Percentiles rank a stretch among this genome's conserved stretches.
Conservation (phyloP, 2,797 vertebrate species). For the Euthynnus affinis region DNA sequence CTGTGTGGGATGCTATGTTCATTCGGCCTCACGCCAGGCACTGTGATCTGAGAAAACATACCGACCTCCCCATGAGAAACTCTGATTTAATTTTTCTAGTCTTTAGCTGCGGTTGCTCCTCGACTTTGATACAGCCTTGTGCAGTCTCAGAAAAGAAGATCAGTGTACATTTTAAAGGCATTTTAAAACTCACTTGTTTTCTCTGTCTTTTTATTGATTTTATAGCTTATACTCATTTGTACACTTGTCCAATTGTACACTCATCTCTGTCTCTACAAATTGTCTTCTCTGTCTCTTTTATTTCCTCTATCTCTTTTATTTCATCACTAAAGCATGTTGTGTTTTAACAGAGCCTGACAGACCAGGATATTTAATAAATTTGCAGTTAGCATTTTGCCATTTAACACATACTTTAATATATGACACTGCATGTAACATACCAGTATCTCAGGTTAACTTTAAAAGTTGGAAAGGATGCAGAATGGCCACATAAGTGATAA, state of each 20-base stretch:
- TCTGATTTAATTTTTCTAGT: not conserved
- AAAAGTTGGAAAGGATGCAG: slow-evolving; percentile 22
- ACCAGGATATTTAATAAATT: slow-evolving; percentile 16
- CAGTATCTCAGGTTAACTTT: slow-evolving; percentile 26
- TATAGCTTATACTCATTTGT: not conserved
- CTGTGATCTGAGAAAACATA: slow-evolving; percentile 10
- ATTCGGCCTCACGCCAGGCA: not conserved
- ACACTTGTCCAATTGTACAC: not conserved
- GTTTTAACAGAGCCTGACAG: slow-evolving; percentile 1
- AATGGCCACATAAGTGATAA: not conserved
- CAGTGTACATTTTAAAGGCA: not conserved
- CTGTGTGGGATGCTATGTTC: slow-evolving; percentile 14
- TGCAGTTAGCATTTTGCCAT: slow-evolving; percentile 9
- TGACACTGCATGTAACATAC: slow-evolving; percentile 3
- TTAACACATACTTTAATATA: not conserved
- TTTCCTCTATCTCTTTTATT: not conserved
- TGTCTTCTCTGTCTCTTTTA: not conserved
- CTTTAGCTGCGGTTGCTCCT: not conserved
- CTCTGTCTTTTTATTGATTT: slow-evolving; percentile 9
- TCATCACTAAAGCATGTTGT: not conserved
- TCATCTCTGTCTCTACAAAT: slow-evolving; percentile 7
- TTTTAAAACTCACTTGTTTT: slow-evolving; percentile 7
- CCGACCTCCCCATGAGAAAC: not conserved
- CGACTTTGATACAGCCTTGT: not conserved
- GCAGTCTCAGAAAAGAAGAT: slow-evolving; percentile 3